Conservation (phyloP, 2,888 invertebrate species). For the Eilema depressum region DNA sequence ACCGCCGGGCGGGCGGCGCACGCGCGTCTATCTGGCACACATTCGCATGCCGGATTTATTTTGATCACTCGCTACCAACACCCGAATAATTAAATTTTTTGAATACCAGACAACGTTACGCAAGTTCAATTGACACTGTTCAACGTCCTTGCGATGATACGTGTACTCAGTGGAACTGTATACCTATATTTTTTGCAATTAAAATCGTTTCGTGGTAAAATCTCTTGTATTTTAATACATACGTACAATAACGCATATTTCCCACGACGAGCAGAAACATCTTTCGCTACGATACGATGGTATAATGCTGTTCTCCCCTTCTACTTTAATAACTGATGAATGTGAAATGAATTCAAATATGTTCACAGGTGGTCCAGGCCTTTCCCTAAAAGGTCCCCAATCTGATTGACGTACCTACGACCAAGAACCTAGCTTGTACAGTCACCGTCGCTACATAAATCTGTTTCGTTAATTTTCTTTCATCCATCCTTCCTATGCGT, state of each 20-base stretch:
- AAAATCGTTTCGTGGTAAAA: not conserved
- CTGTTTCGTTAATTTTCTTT: no score
- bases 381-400: not conserved
- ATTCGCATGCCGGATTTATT: constrained; percentile 72
- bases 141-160: constrained; percentile 38
- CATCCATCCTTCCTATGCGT: not conserved
- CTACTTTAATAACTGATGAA: not conserved
- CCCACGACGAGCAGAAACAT: not conserved
- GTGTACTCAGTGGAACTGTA: not conserved
- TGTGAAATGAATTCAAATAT: no score
- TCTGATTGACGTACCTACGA: not conserved
- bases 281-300: not conserved
- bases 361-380: not conserved
- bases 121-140: constrained; percentile 65
- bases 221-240: not conserved
- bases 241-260: not conserved
- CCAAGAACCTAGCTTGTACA: no score
- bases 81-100: constrained; percentile 77
- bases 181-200: not conserved
- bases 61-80: constrained; percentile 69
- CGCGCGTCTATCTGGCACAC: constrained; percentile 64
- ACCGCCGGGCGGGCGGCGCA: constrained; percentile 30
- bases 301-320: not conserved
- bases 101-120: constrained; percentile 78
- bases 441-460: no score